These are phyloP conservation scores for Tretioscincus oriximinensis DNA, from an alignment of 2,113 vertebrate genomes.

Conservation along the genomic window DNA sequence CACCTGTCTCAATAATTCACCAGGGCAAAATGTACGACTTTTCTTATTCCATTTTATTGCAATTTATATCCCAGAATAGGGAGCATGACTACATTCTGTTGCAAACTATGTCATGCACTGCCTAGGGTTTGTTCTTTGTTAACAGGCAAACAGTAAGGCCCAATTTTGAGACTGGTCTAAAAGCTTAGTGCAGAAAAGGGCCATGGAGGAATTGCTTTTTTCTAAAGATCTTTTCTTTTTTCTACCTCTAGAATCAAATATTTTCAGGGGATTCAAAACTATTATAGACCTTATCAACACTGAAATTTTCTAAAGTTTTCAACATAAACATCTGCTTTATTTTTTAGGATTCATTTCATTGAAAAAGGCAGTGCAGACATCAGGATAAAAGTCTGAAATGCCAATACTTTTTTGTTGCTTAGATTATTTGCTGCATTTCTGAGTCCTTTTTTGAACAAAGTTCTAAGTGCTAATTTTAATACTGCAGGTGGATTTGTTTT, in stretches of 20 bases:
- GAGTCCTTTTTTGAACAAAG: not conserved
- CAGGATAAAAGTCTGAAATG: not conserved
- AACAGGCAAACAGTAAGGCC: too few relatives aligned
- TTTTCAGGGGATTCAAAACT: not conserved
- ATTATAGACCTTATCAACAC: not conserved
- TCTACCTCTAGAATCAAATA: not conserved
- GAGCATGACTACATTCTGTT: too few relatives aligned
- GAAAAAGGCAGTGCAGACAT: constrained; percentile 16
- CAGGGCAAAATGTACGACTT: too few relatives aligned
- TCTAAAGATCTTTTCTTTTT: not conserved
- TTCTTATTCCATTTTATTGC: too few relatives aligned
- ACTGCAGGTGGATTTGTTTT: constrained; percentile 49
- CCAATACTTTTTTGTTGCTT: not conserved
- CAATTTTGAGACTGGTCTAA: too few relatives aligned
- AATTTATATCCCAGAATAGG: too few relatives aligned
- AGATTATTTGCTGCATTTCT: not conserved
- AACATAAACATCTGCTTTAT: constrained; percentile 21
- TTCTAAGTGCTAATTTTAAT: constrained; percentile 32
- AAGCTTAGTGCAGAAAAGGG: not conserved
- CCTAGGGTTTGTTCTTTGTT: too few relatives aligned
- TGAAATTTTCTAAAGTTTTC: not conserved
- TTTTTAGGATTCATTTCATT: constrained; percentile 26
- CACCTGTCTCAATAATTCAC: too few relatives aligned
- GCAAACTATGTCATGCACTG: too few relatives aligned
- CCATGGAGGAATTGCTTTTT: not conserved